These are phyloP conservation scores for Mionectes macconnelli DNA, from an alignment of 2,113 vertebrate genomes.

Conservation along the genomic window DNA sequence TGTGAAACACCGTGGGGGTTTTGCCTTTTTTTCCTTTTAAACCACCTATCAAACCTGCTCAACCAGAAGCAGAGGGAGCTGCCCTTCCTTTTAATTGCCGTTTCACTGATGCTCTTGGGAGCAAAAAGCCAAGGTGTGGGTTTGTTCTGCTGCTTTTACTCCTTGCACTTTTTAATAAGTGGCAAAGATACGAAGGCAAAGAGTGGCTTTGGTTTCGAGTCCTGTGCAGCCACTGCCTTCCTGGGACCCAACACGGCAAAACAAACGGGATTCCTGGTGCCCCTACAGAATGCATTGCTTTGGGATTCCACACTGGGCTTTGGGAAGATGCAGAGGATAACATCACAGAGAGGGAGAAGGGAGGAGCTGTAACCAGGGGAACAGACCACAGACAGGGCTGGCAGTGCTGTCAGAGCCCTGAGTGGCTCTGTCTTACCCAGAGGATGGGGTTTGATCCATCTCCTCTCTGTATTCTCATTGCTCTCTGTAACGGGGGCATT, in stretches of 20 bases:
- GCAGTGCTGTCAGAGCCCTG: neutral
- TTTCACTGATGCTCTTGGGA: neutral
- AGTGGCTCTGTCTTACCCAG: neutral
- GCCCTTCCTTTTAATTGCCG: neutral
- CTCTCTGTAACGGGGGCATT: neutral
- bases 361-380: neutral
- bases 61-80: neutral
- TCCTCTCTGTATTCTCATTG: accelerated
- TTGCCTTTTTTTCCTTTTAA: neutral
- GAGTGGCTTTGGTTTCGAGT: neutral
- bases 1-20: neutral
- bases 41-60: neutral
- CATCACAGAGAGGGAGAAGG: neutral
- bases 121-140: neutral
- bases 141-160: neutral
- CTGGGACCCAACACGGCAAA: neutral
- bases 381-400: neutral
- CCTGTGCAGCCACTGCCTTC: neutral
- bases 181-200: neutral
- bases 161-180: neutral
- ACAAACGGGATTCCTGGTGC: neutral
- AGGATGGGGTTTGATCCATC: neutral
- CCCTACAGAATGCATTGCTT: neutral
- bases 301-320: neutral
- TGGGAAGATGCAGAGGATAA: neutral